phyloP scores from a whole-genome alignment of 2,797 vertebrate species.

The Spheniscus humboldti region DNA sequence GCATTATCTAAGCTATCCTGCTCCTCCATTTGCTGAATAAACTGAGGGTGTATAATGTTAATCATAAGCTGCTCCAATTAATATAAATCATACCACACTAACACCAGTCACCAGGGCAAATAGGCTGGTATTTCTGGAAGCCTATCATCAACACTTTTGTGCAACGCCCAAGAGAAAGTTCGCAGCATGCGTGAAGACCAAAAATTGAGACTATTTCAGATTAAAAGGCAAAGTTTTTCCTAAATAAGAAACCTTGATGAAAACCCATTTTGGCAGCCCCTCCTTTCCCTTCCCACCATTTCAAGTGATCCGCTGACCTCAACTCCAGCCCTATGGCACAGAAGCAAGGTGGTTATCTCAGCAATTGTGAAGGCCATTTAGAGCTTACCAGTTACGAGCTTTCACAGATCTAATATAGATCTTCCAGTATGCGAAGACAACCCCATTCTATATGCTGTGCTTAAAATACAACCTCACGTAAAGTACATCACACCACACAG shows the following conservation, averaged over 20 bases:
- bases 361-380: background rate
- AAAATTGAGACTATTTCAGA: background rate
- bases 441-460: background rate
- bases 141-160: background rate
- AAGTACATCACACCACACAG: background rate
- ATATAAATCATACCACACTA: background rate
- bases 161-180: background rate
- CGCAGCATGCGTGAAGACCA: background rate
- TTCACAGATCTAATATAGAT: background rate
- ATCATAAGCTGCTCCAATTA: background rate
- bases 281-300: background rate
- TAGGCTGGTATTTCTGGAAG: background rate
- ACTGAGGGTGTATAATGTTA: background rate
- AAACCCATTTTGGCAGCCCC: background rate
- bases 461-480: background rate
- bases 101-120: background rate
- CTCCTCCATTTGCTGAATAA: slow-evolving; percentile 9
- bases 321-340: background rate
- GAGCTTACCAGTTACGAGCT: background rate
- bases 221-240: background rate
- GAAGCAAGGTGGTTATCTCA: background rate
- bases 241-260: background rate
- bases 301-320: background rate
- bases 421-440: background rate
- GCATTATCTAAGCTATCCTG: background rate